Conservation (phyloP, 2,113 vertebrate genomes). For the Protomyctophum bolini region DNA sequence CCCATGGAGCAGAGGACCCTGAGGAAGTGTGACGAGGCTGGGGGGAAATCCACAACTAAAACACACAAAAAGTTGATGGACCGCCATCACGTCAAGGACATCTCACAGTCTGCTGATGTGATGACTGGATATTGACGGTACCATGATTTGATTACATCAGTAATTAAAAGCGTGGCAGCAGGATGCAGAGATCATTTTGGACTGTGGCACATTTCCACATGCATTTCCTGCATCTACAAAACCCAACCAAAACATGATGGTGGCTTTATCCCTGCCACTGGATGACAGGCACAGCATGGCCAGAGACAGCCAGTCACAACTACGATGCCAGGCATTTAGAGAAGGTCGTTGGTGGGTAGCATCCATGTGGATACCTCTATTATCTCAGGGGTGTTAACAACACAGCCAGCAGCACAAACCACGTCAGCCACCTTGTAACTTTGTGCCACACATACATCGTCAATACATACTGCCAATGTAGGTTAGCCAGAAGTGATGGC, state of each 20-base stretch:
- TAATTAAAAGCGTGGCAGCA: constrained; percentile 33
- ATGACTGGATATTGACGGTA: constrained; percentile 47
- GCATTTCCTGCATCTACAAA: constrained; percentile 63
- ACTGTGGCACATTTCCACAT: constrained; percentile 46
- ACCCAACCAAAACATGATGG: constrained; percentile 32
- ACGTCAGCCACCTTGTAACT: constrained; percentile 52
- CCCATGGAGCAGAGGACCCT: constrained; percentile 77
- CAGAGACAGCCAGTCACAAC: constrained; percentile 47
- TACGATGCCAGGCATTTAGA: constrained; percentile 27
- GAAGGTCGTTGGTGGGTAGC: constrained; percentile 47
- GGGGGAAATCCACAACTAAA: constrained; percentile 51
- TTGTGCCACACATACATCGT: constrained; percentile 67
- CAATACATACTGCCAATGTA: constrained; percentile 72
- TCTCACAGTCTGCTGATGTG: constrained; percentile 48
- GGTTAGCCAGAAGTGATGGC: constrained; percentile 36
- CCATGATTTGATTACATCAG: constrained; percentile 45
- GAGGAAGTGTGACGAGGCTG: constrained; percentile 76
- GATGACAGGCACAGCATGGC: constrained; percentile 61
- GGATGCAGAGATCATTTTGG: constrained; percentile 8
- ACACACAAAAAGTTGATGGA: constrained; percentile 52
- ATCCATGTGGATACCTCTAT: constrained; percentile 68
- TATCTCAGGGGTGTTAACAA: constrained; percentile 76
- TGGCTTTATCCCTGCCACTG: constrained; percentile 53
- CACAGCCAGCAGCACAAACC: constrained; percentile 78
- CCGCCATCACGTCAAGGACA: constrained; percentile 54